Base-by-base conservation (phyloP, 2,888 invertebrate genomes). In the Pristionchus japonicus region DNA sequence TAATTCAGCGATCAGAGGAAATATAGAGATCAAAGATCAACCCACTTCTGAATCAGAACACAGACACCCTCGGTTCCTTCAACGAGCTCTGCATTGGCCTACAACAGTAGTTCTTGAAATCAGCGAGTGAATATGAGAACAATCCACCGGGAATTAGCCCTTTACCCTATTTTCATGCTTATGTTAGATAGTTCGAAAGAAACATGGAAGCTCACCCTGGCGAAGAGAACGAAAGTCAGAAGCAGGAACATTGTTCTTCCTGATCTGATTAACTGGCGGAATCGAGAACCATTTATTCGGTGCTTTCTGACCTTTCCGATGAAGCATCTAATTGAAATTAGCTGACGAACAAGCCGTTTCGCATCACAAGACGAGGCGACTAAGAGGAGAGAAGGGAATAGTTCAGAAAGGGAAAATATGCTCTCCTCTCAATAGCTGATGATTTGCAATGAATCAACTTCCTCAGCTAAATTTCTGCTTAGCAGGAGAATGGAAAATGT, bases 21-120 rank as follows among this genome's bases (percentile, higher is more conserved):
- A 40, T 23, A 40, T n/a, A 23, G 40, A 74, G 70, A 40, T 74
- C 40, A 74, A 74, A 74, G 70, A 74, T 74, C 70, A 40, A n/a
- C 40, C 2, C 1, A 64, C 64, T 6, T 34, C 13, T 20, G 64
- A 17, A 31, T 64, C 17, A 31, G 64, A 1, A 31, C 11, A 31
- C 64, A 64, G 20, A 64, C 64, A 1, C 64, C 64, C 57, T 57
- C 57, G 31, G 7, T 1, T 17, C 64, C 64, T 27, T 64, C 64
- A 31, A 15, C 31, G 31, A 64, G 27, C 27, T 31, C 31, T 11
- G 64, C 31, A 1, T 64, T 31, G 23, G n/a, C n/a, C 57, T 57
- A 6, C n/a, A 57, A 57, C n/a, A n/a, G 20, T 15, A 23, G 6
- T 64, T 3, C 0, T 31, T 57, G 20, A 9, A 34, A 1, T 27